Base-by-base conservation (phyloP, 37 sponge, comb jelly and placozoan species). In the Diacarnus erythraeanus region DNA sequence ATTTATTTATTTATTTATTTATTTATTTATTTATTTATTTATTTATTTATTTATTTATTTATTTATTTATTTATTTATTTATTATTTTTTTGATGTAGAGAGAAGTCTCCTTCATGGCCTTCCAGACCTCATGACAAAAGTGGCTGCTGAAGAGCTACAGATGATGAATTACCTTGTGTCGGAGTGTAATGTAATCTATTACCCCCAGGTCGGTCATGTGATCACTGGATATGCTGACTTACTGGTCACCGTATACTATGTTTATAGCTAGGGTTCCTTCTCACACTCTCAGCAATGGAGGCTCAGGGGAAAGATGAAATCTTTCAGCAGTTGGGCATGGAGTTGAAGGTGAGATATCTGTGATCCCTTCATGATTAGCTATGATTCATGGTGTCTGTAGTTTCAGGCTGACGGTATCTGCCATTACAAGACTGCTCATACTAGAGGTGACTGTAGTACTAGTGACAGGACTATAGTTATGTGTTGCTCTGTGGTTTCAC, bases 111-210 rank as follows among this genome's bases (percentile, higher is more conserved):
- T 65, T 2, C 66, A 91, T 84, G 90, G 94, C 2, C 90, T 98
- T 0, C 94, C 99, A 23, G 99, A 98, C 51, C 74, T 98, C 36
- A 87, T 98, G 94, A 96, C 99, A 0, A 75, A 74, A 51, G 93
- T 94, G 38, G 99, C 99, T 44, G 58, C 78, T n/a, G 79, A 94
- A 57, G 99, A 98, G 56, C 84, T 98, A 23, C 83, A 76, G 17
- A 64, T 63, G 22, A 76, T 98, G 33, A 89, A 81, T 23, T 59
- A 75, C 22, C 71, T 57, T 12, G 76, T 98, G 18, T 43, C 75
- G n/a, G 93, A 96, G 57, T 98, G 99, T 64, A 93, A 80, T 79
- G 87, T 98, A 35, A 86, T 96, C 72, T 98, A 98, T 70, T 74
- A 96, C 25, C 97, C 99, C 26, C 99, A 98, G 90, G 95, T 94